A percentile compares a stretch with the other conserved stretches of the same genome.
These are phyloP conservation scores for Mactra quadrangularis DNA, from an alignment of 1,140 invertebrate species.

Conservation along the genomic window DNA sequence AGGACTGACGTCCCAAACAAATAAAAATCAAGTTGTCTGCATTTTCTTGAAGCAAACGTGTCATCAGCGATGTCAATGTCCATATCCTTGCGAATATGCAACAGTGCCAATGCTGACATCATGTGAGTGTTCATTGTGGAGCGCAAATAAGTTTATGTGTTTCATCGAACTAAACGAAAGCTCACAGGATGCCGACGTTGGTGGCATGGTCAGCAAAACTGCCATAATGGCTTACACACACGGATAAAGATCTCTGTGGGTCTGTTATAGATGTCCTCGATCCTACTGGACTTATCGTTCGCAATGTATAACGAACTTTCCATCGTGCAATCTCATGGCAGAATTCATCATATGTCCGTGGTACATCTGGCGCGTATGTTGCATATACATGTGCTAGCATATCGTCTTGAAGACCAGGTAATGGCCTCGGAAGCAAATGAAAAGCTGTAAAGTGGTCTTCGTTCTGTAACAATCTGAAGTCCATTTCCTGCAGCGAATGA, in stretches of 20 bases:
- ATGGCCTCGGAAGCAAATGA: slow-evolving; percentile 20
- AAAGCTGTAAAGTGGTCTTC: slow-evolving; percentile 20
- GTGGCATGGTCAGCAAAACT: slow-evolving; percentile 33
- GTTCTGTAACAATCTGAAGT: slow-evolving; percentile 3
- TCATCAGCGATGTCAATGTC: slow-evolving; percentile 8
- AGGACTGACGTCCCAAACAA: too few species aligned
- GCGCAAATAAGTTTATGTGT: slow-evolving; percentile 22
- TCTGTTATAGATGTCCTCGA: background rate
- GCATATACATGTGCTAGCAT: too few species aligned
- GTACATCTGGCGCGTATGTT: too few species aligned
- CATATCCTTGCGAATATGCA: slow-evolving; percentile 35
- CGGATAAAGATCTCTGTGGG: slow-evolving; percentile 18
- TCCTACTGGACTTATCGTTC: background rate
- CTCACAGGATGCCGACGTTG: slow-evolving; percentile 21
- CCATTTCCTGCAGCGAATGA: slow-evolving; percentile 34
- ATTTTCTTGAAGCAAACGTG: too few species aligned
- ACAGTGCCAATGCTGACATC: slow-evolving; percentile 20
- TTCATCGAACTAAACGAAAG: slow-evolving; percentile 33
- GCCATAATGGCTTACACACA: background rate
- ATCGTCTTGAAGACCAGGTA: slow-evolving; percentile 8
- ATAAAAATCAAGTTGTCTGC: too few species aligned
- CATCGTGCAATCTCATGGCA: too few species aligned
- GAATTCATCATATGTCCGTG: too few species aligned
- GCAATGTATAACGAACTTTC: slow-evolving; percentile 41
- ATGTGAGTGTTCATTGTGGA: slow-evolving; percentile 32